Evolutionary conservation across 2,888 invertebrate species (phyloP).

Genomic region (Drosophila maculinotata): DNA sequence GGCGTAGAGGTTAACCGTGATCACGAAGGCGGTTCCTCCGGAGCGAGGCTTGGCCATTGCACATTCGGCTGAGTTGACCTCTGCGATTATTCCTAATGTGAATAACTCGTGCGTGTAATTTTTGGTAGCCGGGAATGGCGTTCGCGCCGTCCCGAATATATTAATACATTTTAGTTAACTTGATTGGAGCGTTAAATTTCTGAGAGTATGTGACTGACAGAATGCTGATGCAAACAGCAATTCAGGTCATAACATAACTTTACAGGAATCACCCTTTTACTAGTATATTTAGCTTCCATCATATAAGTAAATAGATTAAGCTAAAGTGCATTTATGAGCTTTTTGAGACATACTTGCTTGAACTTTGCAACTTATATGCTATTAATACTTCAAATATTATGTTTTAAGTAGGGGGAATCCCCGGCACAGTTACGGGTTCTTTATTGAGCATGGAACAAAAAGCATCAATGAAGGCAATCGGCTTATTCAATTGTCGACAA

Average conservation of each 20-base stretch:
- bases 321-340: too few species aligned
- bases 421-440: not conserved
- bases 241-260: too few species aligned
- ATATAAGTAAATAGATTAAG: too few species aligned
- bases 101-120: constrained; percentile 75
- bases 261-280: too few species aligned
- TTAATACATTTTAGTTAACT: constrained; percentile 8
- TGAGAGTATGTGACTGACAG: not conserved
- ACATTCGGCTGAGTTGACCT: constrained; percentile 73
- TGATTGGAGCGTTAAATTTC: too few species aligned
- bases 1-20: constrained; percentile 79
- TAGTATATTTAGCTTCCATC: too few species aligned
- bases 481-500: constrained; percentile 34
- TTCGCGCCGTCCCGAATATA: constrained; percentile 70
- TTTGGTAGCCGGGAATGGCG: constrained; percentile 77
- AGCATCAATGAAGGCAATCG: constrained; percentile 21
- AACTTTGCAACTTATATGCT: too few species aligned
- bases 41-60: constrained; percentile 77
- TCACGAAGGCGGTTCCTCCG: constrained; percentile 78
- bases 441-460: not conserved
- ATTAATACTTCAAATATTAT: not conserved
- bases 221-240: not conserved
- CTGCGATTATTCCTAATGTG: constrained; percentile 77
- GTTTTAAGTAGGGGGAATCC: constrained; percentile 1
- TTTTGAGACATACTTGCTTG: too few species aligned